Evolutionary conservation across 2,113 vertebrate species (phyloP).

Genomic region (Amblyornis subalaris): DNA sequence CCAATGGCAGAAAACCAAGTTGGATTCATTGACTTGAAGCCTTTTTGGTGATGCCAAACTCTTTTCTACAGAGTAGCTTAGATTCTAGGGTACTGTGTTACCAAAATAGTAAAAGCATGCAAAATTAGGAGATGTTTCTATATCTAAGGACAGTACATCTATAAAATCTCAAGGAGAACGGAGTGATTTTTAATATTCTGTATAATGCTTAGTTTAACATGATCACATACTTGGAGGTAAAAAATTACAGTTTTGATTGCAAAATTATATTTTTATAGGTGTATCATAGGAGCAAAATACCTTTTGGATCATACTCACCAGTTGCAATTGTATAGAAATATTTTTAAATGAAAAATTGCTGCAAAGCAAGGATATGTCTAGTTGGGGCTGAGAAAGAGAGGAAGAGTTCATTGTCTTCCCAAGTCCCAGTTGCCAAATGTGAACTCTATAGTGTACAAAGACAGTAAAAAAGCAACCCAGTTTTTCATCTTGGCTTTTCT

Average conservation of each 20-base stretch:
- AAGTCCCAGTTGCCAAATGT: slow-evolving; percentile 33
- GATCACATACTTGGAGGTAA: neutral
- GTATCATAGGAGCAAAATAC: neutral
- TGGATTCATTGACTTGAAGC: neutral
- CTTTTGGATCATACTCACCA: neutral
- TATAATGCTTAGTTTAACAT: neutral
- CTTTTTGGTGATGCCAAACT: neutral
- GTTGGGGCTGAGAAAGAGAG: slow-evolving; percentile 17
- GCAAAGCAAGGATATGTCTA: slow-evolving; percentile 1
- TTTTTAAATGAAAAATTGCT: slow-evolving; percentile 23
- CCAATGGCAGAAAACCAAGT: neutral
- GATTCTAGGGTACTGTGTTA: neutral
- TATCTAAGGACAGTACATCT: neutral
- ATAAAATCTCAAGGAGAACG: neutral
- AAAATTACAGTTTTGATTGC: neutral
- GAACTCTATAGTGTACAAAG: slow-evolving; percentile 19
- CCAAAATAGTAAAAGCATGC: neutral
- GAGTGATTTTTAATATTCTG: neutral
- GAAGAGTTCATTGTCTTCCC: slow-evolving; percentile 39
- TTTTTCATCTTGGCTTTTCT: slow-evolving; percentile 59
- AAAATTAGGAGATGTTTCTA: neutral
- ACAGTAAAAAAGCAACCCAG: slow-evolving; percentile 27
- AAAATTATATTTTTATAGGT: slow-evolving; percentile 10
- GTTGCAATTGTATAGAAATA: slow-evolving; percentile 28
- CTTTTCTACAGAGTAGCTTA: neutral